A percentile compares a stretch with the other conserved stretches of the same genome.
phyloP scores from a whole-genome alignment of 2,888 invertebrate genomes.

The Lithophane ornitopus region DNA sequence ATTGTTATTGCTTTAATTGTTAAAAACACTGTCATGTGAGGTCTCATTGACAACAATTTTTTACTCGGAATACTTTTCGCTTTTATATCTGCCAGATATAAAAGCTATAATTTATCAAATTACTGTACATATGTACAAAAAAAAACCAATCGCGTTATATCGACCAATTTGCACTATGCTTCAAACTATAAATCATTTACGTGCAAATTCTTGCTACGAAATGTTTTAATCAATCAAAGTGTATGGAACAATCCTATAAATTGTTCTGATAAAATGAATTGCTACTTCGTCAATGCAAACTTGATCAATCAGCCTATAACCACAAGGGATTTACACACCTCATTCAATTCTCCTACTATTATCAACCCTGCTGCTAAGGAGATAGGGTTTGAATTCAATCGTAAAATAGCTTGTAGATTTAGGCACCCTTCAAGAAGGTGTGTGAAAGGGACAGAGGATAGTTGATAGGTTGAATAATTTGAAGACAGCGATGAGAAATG shows the following conservation, averaged over 20 bases:
- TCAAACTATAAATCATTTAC: constrained; percentile 1
- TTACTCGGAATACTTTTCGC: too few relatives aligned
- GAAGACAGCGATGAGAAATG: constrained; percentile 41
- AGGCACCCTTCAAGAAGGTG: constrained; percentile 28
- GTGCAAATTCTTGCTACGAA: not conserved
- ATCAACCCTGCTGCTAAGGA: not conserved
- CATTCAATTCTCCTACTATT: not conserved
- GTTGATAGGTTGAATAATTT: constrained; percentile 39
- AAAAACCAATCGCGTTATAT: not conserved
- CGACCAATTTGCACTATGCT: not conserved
- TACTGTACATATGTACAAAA: not conserved
- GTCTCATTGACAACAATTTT: not conserved
- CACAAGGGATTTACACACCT: constrained; percentile 45
- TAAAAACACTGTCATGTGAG: not conserved
- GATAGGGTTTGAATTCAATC: constrained; percentile 26
- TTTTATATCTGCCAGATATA: not conserved
- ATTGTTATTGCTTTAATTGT: not conserved
- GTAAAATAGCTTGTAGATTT: constrained; percentile 4
- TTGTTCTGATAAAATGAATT: constrained; percentile 45
- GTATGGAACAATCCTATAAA: constrained; percentile 41
- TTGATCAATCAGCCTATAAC: constrained; percentile 55
- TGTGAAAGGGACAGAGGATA: constrained; percentile 29
- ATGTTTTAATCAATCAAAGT: constrained; percentile 53
- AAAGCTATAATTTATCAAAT: not conserved
- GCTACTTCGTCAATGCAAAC: constrained; percentile 43